These are phyloP conservation scores for Caenorhabditis remanei DNA, from an alignment of 1,140 invertebrate species.

Conservation along the genomic window DNA sequence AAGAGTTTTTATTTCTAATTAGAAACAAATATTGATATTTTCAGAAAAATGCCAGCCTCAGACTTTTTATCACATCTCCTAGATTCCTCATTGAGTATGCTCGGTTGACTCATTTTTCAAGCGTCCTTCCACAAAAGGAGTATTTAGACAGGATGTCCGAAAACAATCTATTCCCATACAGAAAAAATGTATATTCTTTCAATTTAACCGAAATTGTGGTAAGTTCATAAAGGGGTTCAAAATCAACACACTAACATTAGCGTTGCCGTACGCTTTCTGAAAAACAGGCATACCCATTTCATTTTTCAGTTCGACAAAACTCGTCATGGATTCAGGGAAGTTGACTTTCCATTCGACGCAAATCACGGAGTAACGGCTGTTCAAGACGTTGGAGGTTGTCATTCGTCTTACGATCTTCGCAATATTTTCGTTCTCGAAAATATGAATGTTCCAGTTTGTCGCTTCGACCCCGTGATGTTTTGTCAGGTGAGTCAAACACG, in stretches of 20 bases:
- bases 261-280: neutral
- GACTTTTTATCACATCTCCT: neutral
- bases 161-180: neutral
- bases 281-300: neutral
- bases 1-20: too few relatives aligned
- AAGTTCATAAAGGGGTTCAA: too few relatives aligned
- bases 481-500: neutral
- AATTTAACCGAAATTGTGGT: too few relatives aligned
- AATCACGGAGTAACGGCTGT: conserved; percentile 14
- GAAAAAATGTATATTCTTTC: neutral
- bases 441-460: conserved; percentile 39
- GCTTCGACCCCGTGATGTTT: conserved; percentile 5
- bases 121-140: neutral
- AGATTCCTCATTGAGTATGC: neutral
- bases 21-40: neutral
- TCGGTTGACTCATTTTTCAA: neutral
- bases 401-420: neutral
- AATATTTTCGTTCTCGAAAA: conserved; percentile 11
- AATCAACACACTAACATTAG: too few relatives aligned
- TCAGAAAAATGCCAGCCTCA: conserved; percentile 15
- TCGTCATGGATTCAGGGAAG: conserved; percentile 3
- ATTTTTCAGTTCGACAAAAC: conserved; percentile 39
- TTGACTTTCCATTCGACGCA: neutral
- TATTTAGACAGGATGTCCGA: neutral
- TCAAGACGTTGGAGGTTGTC: neutral